These are phyloP conservation scores for Pentamera pediparva DNA, from an alignment of 53 echinoderm and acorn worm species.

Conservation along the genomic window DNA sequence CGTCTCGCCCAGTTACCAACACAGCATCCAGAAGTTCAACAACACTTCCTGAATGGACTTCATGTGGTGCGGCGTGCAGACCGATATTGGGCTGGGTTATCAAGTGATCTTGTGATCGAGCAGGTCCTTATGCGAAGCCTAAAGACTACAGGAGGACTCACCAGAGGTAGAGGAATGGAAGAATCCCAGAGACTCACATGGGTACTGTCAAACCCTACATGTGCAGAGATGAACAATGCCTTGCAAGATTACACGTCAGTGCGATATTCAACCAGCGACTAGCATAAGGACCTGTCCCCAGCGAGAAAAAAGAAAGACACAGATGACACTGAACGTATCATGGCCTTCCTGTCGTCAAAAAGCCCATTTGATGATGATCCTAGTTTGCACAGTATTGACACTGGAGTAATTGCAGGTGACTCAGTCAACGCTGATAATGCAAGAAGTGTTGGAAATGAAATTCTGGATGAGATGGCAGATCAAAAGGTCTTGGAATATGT, in stretches of 20 bases:
- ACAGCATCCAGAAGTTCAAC: constrained; percentile 13
- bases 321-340: background rate
- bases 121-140: constrained; percentile 15
- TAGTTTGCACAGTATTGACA: background rate
- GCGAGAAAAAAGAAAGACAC: background rate
- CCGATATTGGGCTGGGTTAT: constrained; percentile 29
- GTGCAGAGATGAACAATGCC: background rate
- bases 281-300: background rate
- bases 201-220: constrained; percentile 16
- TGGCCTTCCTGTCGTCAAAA: background rate
- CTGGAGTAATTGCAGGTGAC: constrained; percentile 13
- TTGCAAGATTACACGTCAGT: background rate
- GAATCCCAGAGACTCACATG: constrained; percentile 21
- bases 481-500: background rate
- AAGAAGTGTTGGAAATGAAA: no score
- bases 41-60: background rate
- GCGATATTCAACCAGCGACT: background rate
- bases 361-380: background rate
- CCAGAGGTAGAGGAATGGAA: constrained; percentile 29
- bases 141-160: constrained; percentile 32
- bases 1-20: background rate
- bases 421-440: background rate
- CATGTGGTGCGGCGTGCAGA: constrained; percentile 23
- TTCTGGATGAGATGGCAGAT: background rate
- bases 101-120: constrained; percentile 23